Evolutionary conservation across 92 coral and sea anemone genomes (phyloP), one percentile per base, ranked within the genome.

Genomic region (Bergia puertoricense): DNA sequence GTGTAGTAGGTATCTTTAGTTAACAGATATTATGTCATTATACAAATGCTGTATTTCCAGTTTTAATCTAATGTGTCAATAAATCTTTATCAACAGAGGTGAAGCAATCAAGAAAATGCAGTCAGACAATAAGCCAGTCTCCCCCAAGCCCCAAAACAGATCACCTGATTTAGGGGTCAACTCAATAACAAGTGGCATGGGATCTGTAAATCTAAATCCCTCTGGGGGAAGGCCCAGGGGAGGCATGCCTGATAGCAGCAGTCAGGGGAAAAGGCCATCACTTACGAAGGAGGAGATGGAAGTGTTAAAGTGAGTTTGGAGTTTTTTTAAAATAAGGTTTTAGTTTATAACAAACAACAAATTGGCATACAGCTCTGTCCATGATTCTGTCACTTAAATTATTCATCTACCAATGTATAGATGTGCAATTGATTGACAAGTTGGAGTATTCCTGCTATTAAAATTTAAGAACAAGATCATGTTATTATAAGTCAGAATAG

Each of bases 261-360:
- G 76, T 66, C 56, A 41, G n/a, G 92, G 94, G 74, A 91, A 90
- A 73, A 90, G 86, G 85, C 94, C 92, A 20, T 92, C 77, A 38
- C 95, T 93, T 20, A 93, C 97, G 30, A 83, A 89, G 45, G 93
- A 95, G 72, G 99, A 96, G 88, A 90, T 93, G 62, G 94, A 92
- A 66, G 99, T 96, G n/a, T 86, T 96, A 59, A 95, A 90, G 99
- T 96, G 81, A 89, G 96, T 85, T 73, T 36, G 20, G 48, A 9
- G 81, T 22, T 77, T 8, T 77, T 77, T 20, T 18, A 40, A 40
- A 13, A 22, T 43, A 2, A 44, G 7, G 13, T 43, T 46, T 22
- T 20, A 40, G 13, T 45, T 69, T n/a, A 69, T 36, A 22, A 5
- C 30, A 1, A 5, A n/a, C 38, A 69, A 8, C 37, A 4, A 69